These are phyloP conservation scores for Meloidogyne exigua DNA, from an alignment of 1,140 invertebrate genomes.

Conservation along the genomic window DNA sequence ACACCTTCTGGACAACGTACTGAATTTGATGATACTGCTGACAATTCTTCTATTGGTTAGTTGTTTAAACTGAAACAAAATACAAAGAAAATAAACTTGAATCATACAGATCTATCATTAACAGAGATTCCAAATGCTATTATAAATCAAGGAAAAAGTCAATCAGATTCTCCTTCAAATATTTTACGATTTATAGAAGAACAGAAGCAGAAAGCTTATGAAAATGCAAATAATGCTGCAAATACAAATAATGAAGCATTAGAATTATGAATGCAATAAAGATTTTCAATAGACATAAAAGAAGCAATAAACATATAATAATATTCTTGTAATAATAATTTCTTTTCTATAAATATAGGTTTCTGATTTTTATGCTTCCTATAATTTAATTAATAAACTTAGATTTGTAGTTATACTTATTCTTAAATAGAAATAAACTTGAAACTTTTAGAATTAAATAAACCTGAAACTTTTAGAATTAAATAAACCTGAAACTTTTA, in stretches of 20 bases:
- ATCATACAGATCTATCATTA: slow-evolving; percentile 17
- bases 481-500: too few species aligned
- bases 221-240: slow-evolving; percentile 8
- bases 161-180: slow-evolving; percentile 12
- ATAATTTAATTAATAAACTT: too few species aligned
- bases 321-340: not conserved
- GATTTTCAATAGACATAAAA: not conserved
- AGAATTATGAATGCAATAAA: not conserved
- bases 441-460: too few species aligned
- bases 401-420: too few species aligned
- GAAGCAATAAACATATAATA: not conserved
- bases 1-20: slow-evolving; percentile 2
- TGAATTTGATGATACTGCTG: slow-evolving; percentile 7
- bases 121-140: slow-evolving; percentile 22
- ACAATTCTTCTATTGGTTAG: slow-evolving; percentile 4
- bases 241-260: not conserved
- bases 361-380: too few species aligned
- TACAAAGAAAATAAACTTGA: not conserved
- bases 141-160: not conserved
- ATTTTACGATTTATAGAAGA: slow-evolving; percentile 25
- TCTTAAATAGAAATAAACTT: not conserved
- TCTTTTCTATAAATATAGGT: too few species aligned
- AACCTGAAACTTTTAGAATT: too few species aligned
- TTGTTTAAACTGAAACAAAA: not conserved
- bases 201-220: slow-evolving; percentile 18